Evolutionary conservation across 2,797 vertebrate species (phyloP), one percentile per base, ranked within the genome.

Genomic region (Lateolabrax maculatus): DNA sequence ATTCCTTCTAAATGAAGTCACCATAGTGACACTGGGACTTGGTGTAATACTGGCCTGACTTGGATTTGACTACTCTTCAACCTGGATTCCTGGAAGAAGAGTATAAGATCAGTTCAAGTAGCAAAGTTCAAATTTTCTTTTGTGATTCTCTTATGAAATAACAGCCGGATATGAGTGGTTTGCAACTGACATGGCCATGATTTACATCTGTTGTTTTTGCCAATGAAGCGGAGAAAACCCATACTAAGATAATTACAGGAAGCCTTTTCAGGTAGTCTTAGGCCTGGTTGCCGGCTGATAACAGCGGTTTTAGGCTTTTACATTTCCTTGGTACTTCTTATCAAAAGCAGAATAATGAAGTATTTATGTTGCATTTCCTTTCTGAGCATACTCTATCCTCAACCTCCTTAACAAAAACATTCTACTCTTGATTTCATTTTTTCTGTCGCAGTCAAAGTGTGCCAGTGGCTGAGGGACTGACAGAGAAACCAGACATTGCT

Each of bases 1-100:
- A 71, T 83, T 81, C 78, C 65, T 58, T 27, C 16, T 31, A 9
- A 43, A 73, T 79, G 57, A 81, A 64, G 65, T 87, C 85, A 77
- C 53, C 60, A 23, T 51, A 37, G 55, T 80, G 79, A 81, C 56
- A 72, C n/a, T 27, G 57, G 37, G 64, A 57, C 34, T 34, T 31
- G 3, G 29, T 48, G 71, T 57, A 48, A 55, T 44, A 43, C 27
- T 43, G 27, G 25, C 36, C 41, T 55, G 53, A 74, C 63, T 58
- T 65, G 66, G 36, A 73, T 46, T 51, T 60, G 57, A 44, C 16
- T 71, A 18, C 44, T 65, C 15, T n/a, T 84, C 1, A 3, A 15
- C 2, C 37, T 21, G 19, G 37, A 58, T 70, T 82, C 49, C 55
- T 58, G 51, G 29, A 74, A 68, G 37, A 7, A 23, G 41, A 63